phyloP scores from a whole-genome alignment of 2,797 vertebrate species.

The Spea hammondii region DNA sequence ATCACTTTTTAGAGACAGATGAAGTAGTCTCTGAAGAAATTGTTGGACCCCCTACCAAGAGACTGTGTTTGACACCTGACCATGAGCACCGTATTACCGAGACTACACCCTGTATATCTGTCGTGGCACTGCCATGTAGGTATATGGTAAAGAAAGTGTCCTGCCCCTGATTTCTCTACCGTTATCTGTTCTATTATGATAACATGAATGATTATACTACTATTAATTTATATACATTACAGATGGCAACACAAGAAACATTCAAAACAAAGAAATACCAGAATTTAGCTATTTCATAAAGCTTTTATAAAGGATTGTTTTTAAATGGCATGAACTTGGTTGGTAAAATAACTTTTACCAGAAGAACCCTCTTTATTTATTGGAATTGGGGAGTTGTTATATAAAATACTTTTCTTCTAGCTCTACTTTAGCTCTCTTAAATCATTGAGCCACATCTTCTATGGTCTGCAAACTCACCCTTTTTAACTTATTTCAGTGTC shows the following conservation, averaged over 20 bases:
- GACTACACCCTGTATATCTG: conserved; percentile 78
- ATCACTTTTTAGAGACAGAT: conserved; percentile 66
- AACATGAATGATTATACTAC: too few relatives aligned
- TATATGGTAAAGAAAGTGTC: conserved; percentile 12
- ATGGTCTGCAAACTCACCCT: not conserved
- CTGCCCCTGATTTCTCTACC: not conserved
- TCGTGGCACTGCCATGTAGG: conserved; percentile 90
- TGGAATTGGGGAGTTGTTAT: too few relatives aligned
- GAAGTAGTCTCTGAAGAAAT: conserved; percentile 79
- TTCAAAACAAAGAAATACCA: too few relatives aligned
- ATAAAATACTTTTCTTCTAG: too few relatives aligned
- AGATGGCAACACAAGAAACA: too few relatives aligned
- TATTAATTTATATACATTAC: too few relatives aligned
- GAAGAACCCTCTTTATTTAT: too few relatives aligned
- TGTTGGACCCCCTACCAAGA: conserved; percentile 83
- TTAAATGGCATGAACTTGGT: too few relatives aligned
- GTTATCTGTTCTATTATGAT: too few relatives aligned
- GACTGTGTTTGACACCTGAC: conserved; percentile 80
- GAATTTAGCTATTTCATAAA: too few relatives aligned
- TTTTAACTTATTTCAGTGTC: conserved; percentile 72
- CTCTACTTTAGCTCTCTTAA: not conserved
- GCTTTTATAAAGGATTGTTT: too few relatives aligned
- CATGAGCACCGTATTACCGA: conserved; percentile 79
- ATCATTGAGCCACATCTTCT: not conserved
- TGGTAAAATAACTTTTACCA: too few relatives aligned